Evolutionary conservation across 1,140 invertebrate genomes (phyloP).

Genomic region (Octopus sinensis): DNA sequence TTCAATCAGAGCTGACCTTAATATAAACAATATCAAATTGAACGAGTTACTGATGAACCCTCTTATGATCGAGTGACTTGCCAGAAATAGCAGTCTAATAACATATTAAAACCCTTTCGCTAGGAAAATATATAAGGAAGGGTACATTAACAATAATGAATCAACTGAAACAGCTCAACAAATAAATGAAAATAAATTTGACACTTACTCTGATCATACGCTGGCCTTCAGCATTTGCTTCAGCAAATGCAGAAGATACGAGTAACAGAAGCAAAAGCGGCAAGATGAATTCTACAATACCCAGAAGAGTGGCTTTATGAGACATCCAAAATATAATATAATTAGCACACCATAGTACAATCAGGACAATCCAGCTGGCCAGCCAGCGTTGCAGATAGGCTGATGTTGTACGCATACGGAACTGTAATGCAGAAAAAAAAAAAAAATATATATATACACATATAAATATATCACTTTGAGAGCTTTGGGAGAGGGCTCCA

Average conservation of each 20-base stretch:
- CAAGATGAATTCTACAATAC: constrained; percentile 51
- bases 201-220: constrained; percentile 47
- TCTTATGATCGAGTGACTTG: not conserved
- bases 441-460: too few relatives aligned
- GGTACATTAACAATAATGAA: too few relatives aligned
- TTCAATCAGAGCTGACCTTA: too few relatives aligned
- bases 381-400: constrained; percentile 55
- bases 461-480: too few relatives aligned
- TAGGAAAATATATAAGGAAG: too few relatives aligned
- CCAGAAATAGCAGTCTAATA: too few relatives aligned
- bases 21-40: too few relatives aligned
- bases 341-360: constrained; percentile 49
- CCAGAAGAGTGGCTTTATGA: constrained; percentile 43
- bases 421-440: constrained; percentile 33
- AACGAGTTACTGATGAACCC: too few relatives aligned
- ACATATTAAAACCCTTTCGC: too few relatives aligned
- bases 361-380: constrained; percentile 50
- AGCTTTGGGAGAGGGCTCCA: too few relatives aligned
- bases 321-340: constrained; percentile 52
- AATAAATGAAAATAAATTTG: constrained; percentile 3
- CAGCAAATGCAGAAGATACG: constrained; percentile 53
- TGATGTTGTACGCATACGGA: constrained; percentile 49
- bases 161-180: not conserved
- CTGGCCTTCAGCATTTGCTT: constrained; percentile 56
- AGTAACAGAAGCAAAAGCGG: constrained; percentile 51